Conservation (phyloP, 2,888 invertebrate genomes). For the Thymelicus lineola region DNA sequence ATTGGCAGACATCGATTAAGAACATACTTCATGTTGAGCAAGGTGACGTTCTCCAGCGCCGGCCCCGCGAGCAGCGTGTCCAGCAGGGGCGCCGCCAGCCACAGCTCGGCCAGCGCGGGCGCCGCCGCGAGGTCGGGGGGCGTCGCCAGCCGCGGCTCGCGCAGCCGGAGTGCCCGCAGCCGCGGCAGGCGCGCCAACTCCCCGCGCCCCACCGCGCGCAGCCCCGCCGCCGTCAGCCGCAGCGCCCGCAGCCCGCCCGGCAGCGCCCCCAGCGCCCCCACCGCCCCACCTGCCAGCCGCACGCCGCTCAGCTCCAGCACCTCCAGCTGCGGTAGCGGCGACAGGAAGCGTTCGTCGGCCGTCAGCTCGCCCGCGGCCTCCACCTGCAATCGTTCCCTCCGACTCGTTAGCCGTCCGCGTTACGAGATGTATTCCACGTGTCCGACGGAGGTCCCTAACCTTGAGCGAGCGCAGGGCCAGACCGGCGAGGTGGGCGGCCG, state of each 20-base stretch:
- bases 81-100: slow-evolving; percentile 41
- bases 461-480: slow-evolving; percentile 20
- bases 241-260: slow-evolving; percentile 35
- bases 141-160: slow-evolving; percentile 37
- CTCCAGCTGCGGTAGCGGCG: slow-evolving; percentile 27
- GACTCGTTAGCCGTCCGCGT: too few relatives aligned
- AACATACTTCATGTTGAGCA: slow-evolving; percentile 14
- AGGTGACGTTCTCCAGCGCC: slow-evolving; percentile 35
- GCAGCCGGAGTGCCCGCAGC: slow-evolving; percentile 37
- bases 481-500: slow-evolving; percentile 8
- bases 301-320: slow-evolving; percentile 41
- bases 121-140: slow-evolving; percentile 38
- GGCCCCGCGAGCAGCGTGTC: slow-evolving; percentile 35
- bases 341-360: slow-evolving; percentile 25
- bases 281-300: slow-evolving; percentile 14
- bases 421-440: too few relatives aligned
- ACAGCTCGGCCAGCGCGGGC: slow-evolving; percentile 37
- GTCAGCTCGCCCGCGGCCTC: slow-evolving; percentile 31
- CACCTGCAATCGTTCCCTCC: neutral
- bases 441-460: too few relatives aligned
- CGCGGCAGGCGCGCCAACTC: slow-evolving; percentile 40
- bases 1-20: too few relatives aligned
- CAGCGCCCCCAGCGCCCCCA: slow-evolving; percentile 30
- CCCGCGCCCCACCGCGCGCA: slow-evolving; percentile 27
- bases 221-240: slow-evolving; percentile 39